phyloP scores from a whole-genome alignment of 2,888 invertebrate species.

The Harpalus rufipes region DNA sequence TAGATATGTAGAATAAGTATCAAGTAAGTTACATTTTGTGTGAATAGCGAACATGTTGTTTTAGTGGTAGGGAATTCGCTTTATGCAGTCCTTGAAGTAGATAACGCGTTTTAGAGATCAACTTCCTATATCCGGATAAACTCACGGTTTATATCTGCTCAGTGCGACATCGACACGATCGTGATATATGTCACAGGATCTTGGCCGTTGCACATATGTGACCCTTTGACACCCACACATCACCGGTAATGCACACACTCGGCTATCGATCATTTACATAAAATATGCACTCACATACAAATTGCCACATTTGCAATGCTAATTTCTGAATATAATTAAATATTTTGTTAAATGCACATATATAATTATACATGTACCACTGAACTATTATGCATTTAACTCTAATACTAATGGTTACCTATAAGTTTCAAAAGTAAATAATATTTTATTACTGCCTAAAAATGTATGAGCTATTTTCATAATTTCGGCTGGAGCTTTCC shows the following conservation, averaged over 20 bases:
- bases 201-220: constrained; percentile 38
- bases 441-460: too few species aligned
- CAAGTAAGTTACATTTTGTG: not conserved
- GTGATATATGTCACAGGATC: constrained; percentile 31
- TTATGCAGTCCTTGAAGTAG: constrained; percentile 11
- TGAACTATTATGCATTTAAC: too few species aligned
- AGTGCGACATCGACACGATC: constrained; percentile 10
- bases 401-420: too few species aligned
- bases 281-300: constrained; percentile 12
- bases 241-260: constrained; percentile 13
- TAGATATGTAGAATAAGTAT: not conserved
- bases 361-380: not conserved
- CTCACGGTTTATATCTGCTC: constrained; percentile 32
- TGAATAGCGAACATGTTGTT: constrained; percentile 25
- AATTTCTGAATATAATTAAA: constrained; percentile 9
- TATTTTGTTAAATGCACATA: not conserved
- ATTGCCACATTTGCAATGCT: not conserved
- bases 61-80: not conserved
- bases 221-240: constrained; percentile 15
- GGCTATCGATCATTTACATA: constrained; percentile 18
- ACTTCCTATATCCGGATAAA: constrained; percentile 42
- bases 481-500: too few species aligned
- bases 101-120: constrained; percentile 31
- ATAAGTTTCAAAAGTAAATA: too few species aligned
- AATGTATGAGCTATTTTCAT: too few species aligned